Percentiles rank a stretch among this genome's conserved stretches.
phyloP scores from a whole-genome alignment of 2,888 invertebrate genomes.

The Physocephala rufipes region DNA sequence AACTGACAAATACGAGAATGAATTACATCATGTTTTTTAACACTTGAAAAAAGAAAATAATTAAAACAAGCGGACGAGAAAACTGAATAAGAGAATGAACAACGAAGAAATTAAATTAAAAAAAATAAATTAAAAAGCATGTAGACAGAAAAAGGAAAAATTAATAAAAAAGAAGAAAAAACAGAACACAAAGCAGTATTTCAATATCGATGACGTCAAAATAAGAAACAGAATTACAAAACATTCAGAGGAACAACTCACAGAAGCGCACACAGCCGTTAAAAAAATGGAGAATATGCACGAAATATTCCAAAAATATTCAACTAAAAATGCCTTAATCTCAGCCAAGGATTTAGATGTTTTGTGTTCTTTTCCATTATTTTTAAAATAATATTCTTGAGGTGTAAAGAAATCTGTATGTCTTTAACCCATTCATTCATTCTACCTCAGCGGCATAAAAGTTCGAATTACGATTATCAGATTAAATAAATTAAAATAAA shows the following conservation, averaged over 20 bases:
- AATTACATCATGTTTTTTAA: constrained; percentile 29
- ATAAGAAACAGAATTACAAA: neutral
- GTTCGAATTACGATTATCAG: too few species aligned
- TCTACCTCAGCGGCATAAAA: too few species aligned
- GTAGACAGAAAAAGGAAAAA: constrained; percentile 17
- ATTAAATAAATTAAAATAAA: too few species aligned
- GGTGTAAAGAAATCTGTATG: neutral
- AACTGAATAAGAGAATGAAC: constrained; percentile 8
- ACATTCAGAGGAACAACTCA: too few species aligned
- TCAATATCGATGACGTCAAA: neutral
- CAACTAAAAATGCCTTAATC: neutral
- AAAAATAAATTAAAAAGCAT: neutral
- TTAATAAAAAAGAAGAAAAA: neutral
- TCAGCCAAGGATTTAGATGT: neutral
- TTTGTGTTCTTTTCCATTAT: neutral
- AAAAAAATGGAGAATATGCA: neutral
- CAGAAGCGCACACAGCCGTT: too few species aligned
- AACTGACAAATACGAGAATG: constrained; percentile 21
- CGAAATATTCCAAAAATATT: neutral
- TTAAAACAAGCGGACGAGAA: constrained; percentile 15
- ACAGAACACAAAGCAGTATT: neutral
- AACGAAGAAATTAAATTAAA: constrained; percentile 8
- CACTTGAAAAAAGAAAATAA: neutral
- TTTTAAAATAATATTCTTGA: neutral
- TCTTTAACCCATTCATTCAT: too few species aligned